Conservation (phyloP, 2,797 vertebrate species). For the Pterois miles region DNA sequence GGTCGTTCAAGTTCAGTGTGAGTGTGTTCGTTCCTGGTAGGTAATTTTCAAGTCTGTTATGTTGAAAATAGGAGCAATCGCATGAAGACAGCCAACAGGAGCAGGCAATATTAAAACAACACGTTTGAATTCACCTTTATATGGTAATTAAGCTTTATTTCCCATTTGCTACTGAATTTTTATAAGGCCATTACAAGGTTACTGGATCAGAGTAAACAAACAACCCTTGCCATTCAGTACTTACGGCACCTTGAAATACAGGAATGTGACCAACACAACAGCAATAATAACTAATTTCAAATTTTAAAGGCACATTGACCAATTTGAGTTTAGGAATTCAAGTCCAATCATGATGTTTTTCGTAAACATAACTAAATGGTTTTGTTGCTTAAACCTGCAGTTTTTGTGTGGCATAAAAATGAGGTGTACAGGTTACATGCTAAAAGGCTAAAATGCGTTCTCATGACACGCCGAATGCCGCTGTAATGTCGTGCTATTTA, state of each 20-base stretch:
- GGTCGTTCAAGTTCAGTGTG: slow-evolving; percentile 25
- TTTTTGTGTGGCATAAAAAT: too few species aligned
- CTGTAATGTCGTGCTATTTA: too few species aligned
- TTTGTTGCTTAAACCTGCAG: not conserved
- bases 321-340: not conserved
- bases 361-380: not conserved
- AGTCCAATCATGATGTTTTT: not conserved
- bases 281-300: not conserved
- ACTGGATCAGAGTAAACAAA: slow-evolving; percentile 14
- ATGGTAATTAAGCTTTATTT: slow-evolving; percentile 14
- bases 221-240: not conserved
- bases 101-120: not conserved
- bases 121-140: slow-evolving; percentile 8
- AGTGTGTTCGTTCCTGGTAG: slow-evolving; percentile 4
- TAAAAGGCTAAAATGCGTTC: too few species aligned
- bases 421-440: too few species aligned
- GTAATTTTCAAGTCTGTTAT: slow-evolving; percentile 15
- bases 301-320: not conserved
- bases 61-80: slow-evolving; percentile 4
- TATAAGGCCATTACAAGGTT: not conserved
- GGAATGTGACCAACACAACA: not conserved
- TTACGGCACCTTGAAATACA: not conserved
- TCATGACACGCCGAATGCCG: too few species aligned
- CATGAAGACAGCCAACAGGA: not conserved
- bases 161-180: not conserved